Conservation (phyloP, 2,113 vertebrate species). For the Lepidothrix coronata region DNA sequence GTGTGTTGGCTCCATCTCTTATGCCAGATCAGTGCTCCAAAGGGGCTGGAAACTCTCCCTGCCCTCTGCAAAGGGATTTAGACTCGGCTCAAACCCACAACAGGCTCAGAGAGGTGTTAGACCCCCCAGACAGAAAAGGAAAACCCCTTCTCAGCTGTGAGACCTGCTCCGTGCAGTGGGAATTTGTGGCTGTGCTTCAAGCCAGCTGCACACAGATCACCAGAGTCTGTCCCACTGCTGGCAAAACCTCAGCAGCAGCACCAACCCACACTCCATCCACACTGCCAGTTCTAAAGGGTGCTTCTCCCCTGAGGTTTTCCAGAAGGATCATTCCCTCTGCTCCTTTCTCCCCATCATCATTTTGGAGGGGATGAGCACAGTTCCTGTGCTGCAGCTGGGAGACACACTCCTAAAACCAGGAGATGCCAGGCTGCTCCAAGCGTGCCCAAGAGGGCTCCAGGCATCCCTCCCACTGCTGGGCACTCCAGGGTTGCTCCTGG, state of each 20-base stretch:
- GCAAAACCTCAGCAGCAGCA: background rate
- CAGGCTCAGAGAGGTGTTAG: accelerated
- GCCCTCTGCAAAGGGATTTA: background rate
- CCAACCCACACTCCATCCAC: background rate
- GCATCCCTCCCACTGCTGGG: background rate
- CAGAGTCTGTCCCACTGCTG: background rate
- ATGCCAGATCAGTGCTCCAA: background rate
- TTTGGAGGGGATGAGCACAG: background rate
- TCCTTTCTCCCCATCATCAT: background rate
- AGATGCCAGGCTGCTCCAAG: background rate
- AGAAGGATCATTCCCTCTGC: background rate
- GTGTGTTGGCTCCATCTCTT: background rate
- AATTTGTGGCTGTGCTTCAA: accelerated
- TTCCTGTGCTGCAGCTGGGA: background rate
- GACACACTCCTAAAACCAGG: accelerated
- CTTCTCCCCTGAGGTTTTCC: background rate
- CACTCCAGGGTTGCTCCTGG: background rate
- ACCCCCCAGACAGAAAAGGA: background rate
- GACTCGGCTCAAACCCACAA: background rate
- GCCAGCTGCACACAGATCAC: accelerated
- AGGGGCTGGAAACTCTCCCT: background rate
- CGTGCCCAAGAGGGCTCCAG: background rate
- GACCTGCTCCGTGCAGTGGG: background rate
- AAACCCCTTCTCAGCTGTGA: background rate
- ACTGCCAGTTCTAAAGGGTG: background rate